phyloP scores from a whole-genome alignment of 1,140 invertebrate genomes.

The Lepidurus apus region DNA sequence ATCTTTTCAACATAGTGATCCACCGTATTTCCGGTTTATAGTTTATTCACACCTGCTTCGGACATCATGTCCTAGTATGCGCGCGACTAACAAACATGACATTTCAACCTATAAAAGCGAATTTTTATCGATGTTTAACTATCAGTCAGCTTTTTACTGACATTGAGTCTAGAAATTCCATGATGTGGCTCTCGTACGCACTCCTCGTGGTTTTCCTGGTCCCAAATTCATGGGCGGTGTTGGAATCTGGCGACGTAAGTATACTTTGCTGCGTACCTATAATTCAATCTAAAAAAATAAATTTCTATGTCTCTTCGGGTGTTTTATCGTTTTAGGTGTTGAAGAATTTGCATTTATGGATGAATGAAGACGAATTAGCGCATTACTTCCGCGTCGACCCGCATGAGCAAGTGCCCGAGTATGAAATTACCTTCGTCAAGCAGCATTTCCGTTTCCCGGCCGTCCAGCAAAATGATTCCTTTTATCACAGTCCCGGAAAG shows the following conservation, averaged over 20 bases:
- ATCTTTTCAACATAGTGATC: not conserved
- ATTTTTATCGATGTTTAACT: not conserved
- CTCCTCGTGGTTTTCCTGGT: not conserved
- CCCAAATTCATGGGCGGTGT: not conserved
- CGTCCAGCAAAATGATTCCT: not conserved
- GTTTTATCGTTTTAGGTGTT: not conserved
- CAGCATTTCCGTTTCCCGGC: constrained; percentile 17
- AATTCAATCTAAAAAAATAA: not conserved
- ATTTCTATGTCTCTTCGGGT: not conserved
- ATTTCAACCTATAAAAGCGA: not conserved
- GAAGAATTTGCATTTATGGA: constrained; percentile 11
- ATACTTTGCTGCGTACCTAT: not conserved
- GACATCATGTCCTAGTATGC: not conserved
- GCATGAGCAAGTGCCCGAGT: constrained; percentile 11
- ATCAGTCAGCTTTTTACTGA: not conserved
- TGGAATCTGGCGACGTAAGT: not conserved
- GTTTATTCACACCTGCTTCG: not conserved
- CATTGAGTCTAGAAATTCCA: not conserved
- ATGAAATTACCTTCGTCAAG: constrained; percentile 10
- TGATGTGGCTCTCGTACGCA: constrained; percentile 7
- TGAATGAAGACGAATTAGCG: constrained; percentile 15
- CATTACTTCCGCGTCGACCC: constrained; percentile 13
- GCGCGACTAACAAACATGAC: not conserved
- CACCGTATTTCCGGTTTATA: not conserved
- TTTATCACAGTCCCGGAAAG: constrained; percentile 5